Conservation (phyloP, 2,888 invertebrate genomes). For the Polydrusus tereticollis region DNA sequence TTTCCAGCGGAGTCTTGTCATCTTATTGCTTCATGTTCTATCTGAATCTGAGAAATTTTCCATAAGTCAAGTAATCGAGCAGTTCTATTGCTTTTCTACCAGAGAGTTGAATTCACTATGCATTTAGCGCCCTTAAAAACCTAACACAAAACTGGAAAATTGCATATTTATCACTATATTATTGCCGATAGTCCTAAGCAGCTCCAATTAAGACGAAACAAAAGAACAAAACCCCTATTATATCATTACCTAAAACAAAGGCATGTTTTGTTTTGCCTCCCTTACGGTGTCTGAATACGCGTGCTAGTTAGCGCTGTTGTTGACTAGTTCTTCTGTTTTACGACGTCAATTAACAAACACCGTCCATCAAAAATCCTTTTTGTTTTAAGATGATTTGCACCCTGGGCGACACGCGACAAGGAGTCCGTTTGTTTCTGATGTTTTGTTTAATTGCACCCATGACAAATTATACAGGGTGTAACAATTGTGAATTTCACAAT, state of each 20-base stretch:
- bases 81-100: no score
- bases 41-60: no score
- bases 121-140: no score
- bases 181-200: constrained; percentile 45
- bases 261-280: constrained; percentile 56
- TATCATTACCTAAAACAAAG: constrained; percentile 55
- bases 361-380: constrained; percentile 49
- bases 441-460: constrained; percentile 27
- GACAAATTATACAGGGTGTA: not conserved
- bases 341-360: constrained; percentile 54
- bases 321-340: constrained; percentile 52
- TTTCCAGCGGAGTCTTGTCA: no score
- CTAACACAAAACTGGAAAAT: no score
- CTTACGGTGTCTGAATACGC: constrained; percentile 53
- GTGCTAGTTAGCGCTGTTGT: constrained; percentile 57
- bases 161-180: no score
- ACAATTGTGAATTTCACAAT: no score
- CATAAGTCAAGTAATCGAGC: no score
- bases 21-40: no score
- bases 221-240: constrained; percentile 59
- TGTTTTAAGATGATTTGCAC: constrained; percentile 52
- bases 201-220: constrained; percentile 54
- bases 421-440: constrained; percentile 33
- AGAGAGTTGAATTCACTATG: no score
- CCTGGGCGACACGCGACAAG: constrained; percentile 53